phyloP scores from a whole-genome alignment of 2,797 vertebrate genomes.

The Acanthiza pusilla region DNA sequence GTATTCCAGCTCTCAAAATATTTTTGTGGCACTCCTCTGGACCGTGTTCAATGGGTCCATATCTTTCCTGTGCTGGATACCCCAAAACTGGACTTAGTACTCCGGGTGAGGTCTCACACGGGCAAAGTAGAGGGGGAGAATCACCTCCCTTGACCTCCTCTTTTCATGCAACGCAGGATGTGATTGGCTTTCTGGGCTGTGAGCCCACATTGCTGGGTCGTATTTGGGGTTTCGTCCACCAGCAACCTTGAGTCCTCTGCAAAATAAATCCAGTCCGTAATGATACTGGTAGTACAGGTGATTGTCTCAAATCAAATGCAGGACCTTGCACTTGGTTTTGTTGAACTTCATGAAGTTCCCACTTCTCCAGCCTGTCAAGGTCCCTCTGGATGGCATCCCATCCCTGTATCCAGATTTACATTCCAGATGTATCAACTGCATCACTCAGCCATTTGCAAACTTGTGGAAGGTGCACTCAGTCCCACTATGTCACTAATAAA shows the following conservation, averaged over 20 bases:
- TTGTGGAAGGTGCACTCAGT: background rate
- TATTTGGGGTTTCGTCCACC: background rate
- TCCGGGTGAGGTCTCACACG: background rate
- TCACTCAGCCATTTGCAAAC: background rate
- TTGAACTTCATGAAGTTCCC: background rate
- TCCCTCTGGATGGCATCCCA: background rate
- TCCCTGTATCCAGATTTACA: background rate
- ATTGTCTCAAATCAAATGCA: background rate
- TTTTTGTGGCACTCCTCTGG: background rate
- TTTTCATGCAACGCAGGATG: background rate
- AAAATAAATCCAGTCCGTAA: background rate
- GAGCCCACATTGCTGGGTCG: background rate
- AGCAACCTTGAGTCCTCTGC: background rate
- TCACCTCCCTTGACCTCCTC: fast-evolving
- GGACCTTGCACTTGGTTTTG: background rate
- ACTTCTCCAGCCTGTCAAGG: background rate
- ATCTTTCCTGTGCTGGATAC: background rate
- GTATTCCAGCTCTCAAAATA: background rate
- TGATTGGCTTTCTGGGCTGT: fast-evolving
- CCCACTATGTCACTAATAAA: background rate
- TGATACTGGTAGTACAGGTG: background rate
- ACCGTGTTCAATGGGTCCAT: fast-evolving
- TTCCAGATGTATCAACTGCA: no score
- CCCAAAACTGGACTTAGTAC: fast-evolving
- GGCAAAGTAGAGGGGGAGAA: background rate